Base-by-base conservation (phyloP, 2,113 vertebrate genomes). In the Reinhardtius hippoglossoides region DNA sequence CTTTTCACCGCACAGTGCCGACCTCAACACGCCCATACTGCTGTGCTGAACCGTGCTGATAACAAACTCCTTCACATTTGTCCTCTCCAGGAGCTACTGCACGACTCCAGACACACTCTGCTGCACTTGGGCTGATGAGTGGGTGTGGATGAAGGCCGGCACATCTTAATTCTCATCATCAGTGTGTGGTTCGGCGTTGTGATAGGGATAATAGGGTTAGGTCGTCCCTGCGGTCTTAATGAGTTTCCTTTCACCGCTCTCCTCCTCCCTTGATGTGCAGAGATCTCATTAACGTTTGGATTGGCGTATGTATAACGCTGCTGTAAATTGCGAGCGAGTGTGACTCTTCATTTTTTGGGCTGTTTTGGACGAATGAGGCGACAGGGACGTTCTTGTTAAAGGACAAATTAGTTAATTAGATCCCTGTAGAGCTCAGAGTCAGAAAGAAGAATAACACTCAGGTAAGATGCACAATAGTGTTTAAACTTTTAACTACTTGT, bases 171-270 rank as follows among this genome's bases (percentile, higher is more conserved):
- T 91, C 82, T 82, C 87, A 83, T 90, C 91, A 90, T 91, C 88
- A 80, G 91, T 79, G 86, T 88, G 89, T 80, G 88, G 86, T 86
- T 89, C 78, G 58, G 80, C 66, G 76, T 86, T 85, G 87, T 82
- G 90, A 90, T 90, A 90, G 85, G 88, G 87, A 93, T 93, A 90
- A 92, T 88, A 89, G 88, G 89, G 90, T 93, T 91, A 90, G 88
- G 85, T 85, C 78, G 77, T 90, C 92, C 88, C 91, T 79, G 76
- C 84, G 89, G 87, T 93, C 91, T 91, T 93, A 87, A 92, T 88
- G 86, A 92, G 88, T 88, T 91, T 84, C 87, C 71, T 86, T 90
- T 89, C 87, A 89, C 83, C 81, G 83, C 86, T 90, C 87, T 26
- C 76, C 76, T 81, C 74, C 84, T 81, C 72, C 68, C 88, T 86